Conservation (phyloP, 1,140 invertebrate genomes). For the Globodera rostochiensis region DNA sequence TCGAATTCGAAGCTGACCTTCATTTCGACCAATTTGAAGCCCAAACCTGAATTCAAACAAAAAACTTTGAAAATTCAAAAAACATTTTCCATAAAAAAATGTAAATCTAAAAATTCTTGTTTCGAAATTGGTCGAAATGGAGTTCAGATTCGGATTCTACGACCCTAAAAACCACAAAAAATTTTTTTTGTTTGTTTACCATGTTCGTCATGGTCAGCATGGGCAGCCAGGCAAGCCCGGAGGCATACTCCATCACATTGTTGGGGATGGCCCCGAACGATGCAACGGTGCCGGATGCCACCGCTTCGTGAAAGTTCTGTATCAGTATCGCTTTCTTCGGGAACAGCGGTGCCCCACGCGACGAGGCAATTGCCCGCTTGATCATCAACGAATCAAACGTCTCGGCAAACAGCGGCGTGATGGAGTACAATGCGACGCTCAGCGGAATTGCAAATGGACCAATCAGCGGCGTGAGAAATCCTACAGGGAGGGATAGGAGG, state of each 20-base stretch:
- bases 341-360: neutral
- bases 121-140: too few relatives aligned
- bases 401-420: constrained; percentile 23
- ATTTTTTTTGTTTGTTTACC: neutral
- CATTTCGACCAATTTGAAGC: too few relatives aligned
- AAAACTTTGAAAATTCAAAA: too few relatives aligned
- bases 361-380: constrained; percentile 10
- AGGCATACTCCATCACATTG: neutral
- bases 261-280: constrained; percentile 17
- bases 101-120: too few relatives aligned
- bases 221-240: neutral
- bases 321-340: neutral
- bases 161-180: too few relatives aligned
- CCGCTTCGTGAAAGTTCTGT: constrained; percentile 4
- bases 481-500: neutral
- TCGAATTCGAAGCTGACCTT: too few relatives aligned
- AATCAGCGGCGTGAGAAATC: neutral
- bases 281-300: constrained; percentile 1
- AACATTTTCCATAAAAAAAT: too few relatives aligned
- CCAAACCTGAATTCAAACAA: too few relatives aligned
- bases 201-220: neutral
- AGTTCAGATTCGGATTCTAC: too few relatives aligned
- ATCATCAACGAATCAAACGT: constrained; percentile 29
- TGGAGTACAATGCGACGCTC: neutral
- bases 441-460: neutral